Conservation (phyloP, 2,888 invertebrate genomes). For the Nephrotoma appendiculata region DNA sequence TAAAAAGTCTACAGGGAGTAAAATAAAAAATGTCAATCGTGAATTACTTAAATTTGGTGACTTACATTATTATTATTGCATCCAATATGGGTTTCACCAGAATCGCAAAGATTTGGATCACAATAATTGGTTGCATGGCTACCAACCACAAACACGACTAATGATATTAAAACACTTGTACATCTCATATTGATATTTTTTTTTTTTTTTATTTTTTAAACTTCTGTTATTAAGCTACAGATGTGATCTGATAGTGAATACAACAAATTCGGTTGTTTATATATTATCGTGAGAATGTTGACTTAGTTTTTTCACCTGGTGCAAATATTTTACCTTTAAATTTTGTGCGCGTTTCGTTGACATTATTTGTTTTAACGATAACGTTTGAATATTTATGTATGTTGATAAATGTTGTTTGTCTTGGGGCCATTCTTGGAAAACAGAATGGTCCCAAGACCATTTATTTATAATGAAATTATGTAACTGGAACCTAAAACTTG, state of each 20-base stretch:
- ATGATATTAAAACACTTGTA: not conserved
- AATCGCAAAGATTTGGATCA: not conserved
- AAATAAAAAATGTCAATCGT: not conserved
- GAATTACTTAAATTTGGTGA: not conserved
- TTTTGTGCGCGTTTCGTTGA: too few species aligned
- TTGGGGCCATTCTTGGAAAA: too few species aligned
- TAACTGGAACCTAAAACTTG: too few species aligned
- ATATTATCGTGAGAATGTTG: not conserved
- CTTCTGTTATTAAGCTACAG: not conserved
- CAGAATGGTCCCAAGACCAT: too few species aligned
- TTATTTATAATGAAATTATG: too few species aligned
- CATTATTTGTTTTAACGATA: too few species aligned
- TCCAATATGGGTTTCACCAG: not conserved
- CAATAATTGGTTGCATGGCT: not conserved
- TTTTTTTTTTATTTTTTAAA: not conserved
- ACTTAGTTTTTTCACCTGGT: too few species aligned
- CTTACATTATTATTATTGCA: not conserved
- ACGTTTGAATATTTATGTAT: too few species aligned
- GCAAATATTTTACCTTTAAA: too few species aligned
- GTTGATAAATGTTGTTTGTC: too few species aligned
- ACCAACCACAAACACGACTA: not conserved
- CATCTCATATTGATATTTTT: not conserved
- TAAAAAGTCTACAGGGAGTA: not conserved
- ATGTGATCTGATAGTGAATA: not conserved
- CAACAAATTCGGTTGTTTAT: not conserved